These are phyloP conservation scores for Gulo gulo DNA, from an alignment of 2,113 vertebrate species.

Conservation along the genomic window DNA sequence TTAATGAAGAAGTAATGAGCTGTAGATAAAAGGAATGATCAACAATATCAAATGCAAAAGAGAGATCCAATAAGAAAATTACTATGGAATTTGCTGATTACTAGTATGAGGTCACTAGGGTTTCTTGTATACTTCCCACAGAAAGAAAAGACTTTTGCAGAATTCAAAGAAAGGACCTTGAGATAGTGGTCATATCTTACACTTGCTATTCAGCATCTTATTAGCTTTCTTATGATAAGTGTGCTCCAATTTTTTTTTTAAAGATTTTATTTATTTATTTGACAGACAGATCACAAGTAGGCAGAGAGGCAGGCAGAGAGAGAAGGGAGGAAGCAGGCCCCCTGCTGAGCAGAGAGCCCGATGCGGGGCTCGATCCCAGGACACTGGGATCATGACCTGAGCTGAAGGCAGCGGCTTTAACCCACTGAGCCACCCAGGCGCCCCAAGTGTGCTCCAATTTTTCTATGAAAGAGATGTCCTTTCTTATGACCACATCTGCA, in stretches of 20 bases:
- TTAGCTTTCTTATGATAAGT: background rate
- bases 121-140: background rate
- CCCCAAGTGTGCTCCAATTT: background rate
- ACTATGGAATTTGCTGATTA: background rate
- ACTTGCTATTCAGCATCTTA: background rate
- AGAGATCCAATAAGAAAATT: background rate
- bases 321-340: no score
- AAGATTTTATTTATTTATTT: no score
- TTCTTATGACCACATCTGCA: background rate
- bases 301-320: no score
- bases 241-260: background rate
- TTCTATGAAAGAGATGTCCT: background rate
- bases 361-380: no score
- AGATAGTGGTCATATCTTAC: background rate
- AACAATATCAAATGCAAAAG: background rate
- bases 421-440: no score
- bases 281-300: no score
- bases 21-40: background rate
- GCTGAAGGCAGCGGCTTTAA: no score
- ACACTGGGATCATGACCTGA: no score
- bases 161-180: constrained; percentile 7
- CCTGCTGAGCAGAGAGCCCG: no score
- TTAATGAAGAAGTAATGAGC: background rate
- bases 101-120: background rate
- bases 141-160: background rate